Evolutionary conservation across 2,797 vertebrate species (phyloP), one percentile per base, ranked within the genome.

Genomic region (Protosalanx chinensis): DNA sequence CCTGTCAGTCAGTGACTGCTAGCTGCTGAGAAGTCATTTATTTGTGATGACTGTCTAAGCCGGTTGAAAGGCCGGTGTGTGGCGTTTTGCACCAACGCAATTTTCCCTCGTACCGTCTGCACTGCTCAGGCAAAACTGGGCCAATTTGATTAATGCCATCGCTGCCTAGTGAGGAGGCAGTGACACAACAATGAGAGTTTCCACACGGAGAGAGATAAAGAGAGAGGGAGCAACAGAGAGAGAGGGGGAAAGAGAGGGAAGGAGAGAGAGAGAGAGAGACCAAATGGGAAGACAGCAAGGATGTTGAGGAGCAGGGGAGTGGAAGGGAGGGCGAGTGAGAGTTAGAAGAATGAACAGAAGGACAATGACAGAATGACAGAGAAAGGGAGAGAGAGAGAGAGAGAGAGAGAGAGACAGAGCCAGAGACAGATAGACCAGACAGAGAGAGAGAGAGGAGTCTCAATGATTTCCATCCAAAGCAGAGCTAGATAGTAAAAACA

Each of bases 81-180:
- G 67, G 66, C 74, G 72, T 82, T 75, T 18, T 79, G 75, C 63
- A 75, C 61, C 59, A 23, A 70, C 62, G 77, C 62, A 59, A 62
- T 77, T 78, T 76, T 78, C 29, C 37, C 72, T 1, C 32, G 57
- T 56, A 76, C 64, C 65, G 67, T 77, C 59, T 76, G 71, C 20
- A 18, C 71, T 82, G 70, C 64, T 33, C 64, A 65, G 16, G 65
- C 6, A 35, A 71, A 88, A 87, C 72, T 85, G 78, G 86, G 88
- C 12, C 83, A 84, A 66, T 85, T 83, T 90, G 83, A 92, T 90
- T 86, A 90, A 90, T 88, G 85, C 77, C 72, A 79, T 71, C n/a
- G 29, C 82, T 75, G 82, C 68, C 69, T 69, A 53, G 2, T 64
- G 72, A 88, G 69, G 70, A 63, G 49, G 33, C 1, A 4, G 6